Evolutionary conservation across 2,888 invertebrate species (phyloP), one percentile per base, ranked within the genome.

Genomic region (Amiota communis): DNA sequence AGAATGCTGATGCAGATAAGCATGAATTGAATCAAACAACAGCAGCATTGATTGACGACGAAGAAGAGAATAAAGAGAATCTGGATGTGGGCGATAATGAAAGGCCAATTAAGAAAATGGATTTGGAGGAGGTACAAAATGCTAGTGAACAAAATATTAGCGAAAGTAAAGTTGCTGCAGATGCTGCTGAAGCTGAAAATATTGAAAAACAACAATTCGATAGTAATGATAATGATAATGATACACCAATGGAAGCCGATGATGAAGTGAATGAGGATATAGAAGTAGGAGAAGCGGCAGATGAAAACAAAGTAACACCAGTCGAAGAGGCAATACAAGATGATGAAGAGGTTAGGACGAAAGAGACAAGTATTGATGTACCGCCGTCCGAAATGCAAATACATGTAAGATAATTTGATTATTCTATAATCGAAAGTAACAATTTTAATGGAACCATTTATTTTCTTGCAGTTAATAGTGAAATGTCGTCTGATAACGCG

Each of bases 401-500:
- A 86, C 91, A 92, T 90, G 92, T 92, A 87, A 90, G 90, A 87
- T 12, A 20, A 46, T 57, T 12, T 48, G 46, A 47, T 13, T n/a
- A 47, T 46, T 53, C 6, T 51, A 23, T 53, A n/a, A 69, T 49
- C 47, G 12, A 36, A 47, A 53, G 13, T 53, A 10, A 49, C 57
- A 70, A 51, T 48, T 56, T 48, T 11, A 17, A 51, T 64, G 11
- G 0, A 51, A 65, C 36, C 23, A n/a, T 46, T 23, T 74, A 20
- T 77, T 76, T 74, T 75, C 79, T 72, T 77, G 6, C 91, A 96
- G 96, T 91, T 96, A 86, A 92, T 96, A 89, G 90, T 93, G 83
- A 94, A 96, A 87, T 95, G 95, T 90, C 93, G 93, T 85, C 91
- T 97, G 88, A 91, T 96, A 80, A 93, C 94, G 81, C 93, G 94